Percentiles rank a stretch among this genome's conserved stretches.
These are phyloP conservation scores for Xanthia togata DNA, from an alignment of 2,888 invertebrate genomes.

Conservation along the genomic window DNA sequence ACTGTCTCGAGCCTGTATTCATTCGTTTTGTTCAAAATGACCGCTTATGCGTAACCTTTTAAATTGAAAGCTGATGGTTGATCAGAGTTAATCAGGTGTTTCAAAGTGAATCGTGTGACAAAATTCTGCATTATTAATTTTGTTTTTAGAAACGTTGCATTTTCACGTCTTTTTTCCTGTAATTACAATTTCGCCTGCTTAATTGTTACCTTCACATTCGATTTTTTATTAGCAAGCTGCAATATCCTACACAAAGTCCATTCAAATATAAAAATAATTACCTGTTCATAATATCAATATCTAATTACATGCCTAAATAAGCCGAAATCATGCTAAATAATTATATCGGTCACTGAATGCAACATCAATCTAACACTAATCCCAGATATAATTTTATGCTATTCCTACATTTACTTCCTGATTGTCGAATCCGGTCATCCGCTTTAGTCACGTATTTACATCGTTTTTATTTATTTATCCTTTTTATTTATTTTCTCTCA, in stretches of 20 bases:
- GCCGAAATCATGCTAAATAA: slow-evolving; percentile 30
- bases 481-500: slow-evolving; percentile 1
- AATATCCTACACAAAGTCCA: slow-evolving; percentile 4
- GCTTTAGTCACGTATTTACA: neutral
- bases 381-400: slow-evolving; percentile 11
- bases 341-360: slow-evolving; percentile 31
- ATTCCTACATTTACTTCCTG: slow-evolving; percentile 25
- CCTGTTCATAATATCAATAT: neutral
- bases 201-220: slow-evolving; percentile 38
- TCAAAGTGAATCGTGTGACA: slow-evolving; percentile 45
- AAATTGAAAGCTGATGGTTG: slow-evolving; percentile 50
- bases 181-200: slow-evolving; percentile 35
- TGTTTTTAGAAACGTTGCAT: slow-evolving; percentile 17
- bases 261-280: neutral
- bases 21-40: slow-evolving; percentile 64
- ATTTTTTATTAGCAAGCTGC: slow-evolving; percentile 5
- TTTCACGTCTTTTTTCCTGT: slow-evolving; percentile 5
- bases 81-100: slow-evolving; percentile 53
- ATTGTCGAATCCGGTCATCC: slow-evolving; percentile 3
- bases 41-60: slow-evolving; percentile 66
- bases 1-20: slow-evolving; percentile 50
- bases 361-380: slow-evolving; percentile 7
- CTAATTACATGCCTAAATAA: slow-evolving; percentile 13
- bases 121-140: slow-evolving; percentile 22
- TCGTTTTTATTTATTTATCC: neutral